Base-by-base conservation (phyloP, 2,113 vertebrate species). In the Poecile atricapillus region DNA sequence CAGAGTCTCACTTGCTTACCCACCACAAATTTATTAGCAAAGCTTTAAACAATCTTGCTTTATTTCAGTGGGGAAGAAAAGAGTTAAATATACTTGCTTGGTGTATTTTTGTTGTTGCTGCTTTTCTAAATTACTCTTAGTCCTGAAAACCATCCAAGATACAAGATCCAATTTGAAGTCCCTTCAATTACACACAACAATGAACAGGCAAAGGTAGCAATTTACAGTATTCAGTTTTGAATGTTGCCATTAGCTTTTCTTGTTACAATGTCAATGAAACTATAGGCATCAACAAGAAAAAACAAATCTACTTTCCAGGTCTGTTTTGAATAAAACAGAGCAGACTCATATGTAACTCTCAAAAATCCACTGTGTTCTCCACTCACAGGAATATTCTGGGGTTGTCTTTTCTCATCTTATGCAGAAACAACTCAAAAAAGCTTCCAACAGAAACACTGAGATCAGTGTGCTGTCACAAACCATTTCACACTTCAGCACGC, bases 171-270 rank as follows among this genome's bases (percentile, higher is more conserved):
- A 79, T 95, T 76, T 95, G 69, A 92, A 92, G 53, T 65, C 80
- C 58, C 63, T 96, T 94, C 88, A 96, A 94, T 96, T 89, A 97
- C 94, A 97, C 62, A 94, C 77, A 94, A 91, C 77, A 87, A 92
- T 79, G 80, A 95, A 89, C 94, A 95, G 46, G 62, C 60, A 95
- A 93, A 95, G 86, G 80, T 69, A 85, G 90, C 52, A 92, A 94
- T 95, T 95, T 84, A 89, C 73, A 7, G 44, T 52, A 87, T 67
- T 94, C 76, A 75, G 52, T 93, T 94, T 93, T 63, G 47, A 94
- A 88, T 83, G 87, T 31, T 93, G 67, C 67, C 71, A 94, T 92
- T 84, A 92, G 53, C 53, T 94, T 96, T 94, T 65, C 80, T 79
- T 91, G 74, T 82, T 89, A 73, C 53, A 91, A 95, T 93, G 86